phyloP scores from a whole-genome alignment of 2,888 invertebrate genomes.

The Ornithoptera alexandrae region DNA sequence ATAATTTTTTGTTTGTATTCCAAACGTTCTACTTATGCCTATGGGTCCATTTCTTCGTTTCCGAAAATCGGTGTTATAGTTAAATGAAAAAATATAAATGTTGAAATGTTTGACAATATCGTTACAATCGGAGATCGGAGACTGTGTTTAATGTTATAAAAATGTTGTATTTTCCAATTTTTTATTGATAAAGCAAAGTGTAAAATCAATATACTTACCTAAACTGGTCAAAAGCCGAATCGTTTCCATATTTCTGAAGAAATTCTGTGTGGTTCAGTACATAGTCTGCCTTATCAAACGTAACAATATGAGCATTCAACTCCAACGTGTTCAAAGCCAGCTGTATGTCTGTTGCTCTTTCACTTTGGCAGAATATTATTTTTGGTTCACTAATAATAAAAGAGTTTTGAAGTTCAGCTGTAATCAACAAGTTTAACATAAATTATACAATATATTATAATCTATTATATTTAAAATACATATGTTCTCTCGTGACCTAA shows the following conservation, averaged over 20 bases:
- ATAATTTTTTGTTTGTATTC: too few species aligned
- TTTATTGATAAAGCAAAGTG: too few species aligned
- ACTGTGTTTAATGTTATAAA: too few species aligned
- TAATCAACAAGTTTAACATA: constrained; percentile 27
- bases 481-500: too few species aligned
- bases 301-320: constrained; percentile 44
- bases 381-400: constrained; percentile 47
- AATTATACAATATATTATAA: background rate
- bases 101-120: too few species aligned
- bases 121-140: too few species aligned
- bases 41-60: too few species aligned
- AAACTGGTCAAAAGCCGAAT: constrained; percentile 40
- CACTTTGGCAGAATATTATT: constrained; percentile 52
- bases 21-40: too few species aligned
- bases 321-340: constrained; percentile 46
- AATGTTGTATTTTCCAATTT: too few species aligned
- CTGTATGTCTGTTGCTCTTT: constrained; percentile 46
- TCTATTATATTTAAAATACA: too few species aligned
- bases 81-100: too few species aligned
- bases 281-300: constrained; percentile 50
- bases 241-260: constrained; percentile 40
- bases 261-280: constrained; percentile 45
- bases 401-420: constrained; percentile 47
- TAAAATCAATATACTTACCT: constrained; percentile 38
- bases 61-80: too few species aligned